These are phyloP conservation scores for Hippopotamus amphibius DNA, from an alignment of 2,113 vertebrate genomes.

Conservation along the genomic window DNA sequence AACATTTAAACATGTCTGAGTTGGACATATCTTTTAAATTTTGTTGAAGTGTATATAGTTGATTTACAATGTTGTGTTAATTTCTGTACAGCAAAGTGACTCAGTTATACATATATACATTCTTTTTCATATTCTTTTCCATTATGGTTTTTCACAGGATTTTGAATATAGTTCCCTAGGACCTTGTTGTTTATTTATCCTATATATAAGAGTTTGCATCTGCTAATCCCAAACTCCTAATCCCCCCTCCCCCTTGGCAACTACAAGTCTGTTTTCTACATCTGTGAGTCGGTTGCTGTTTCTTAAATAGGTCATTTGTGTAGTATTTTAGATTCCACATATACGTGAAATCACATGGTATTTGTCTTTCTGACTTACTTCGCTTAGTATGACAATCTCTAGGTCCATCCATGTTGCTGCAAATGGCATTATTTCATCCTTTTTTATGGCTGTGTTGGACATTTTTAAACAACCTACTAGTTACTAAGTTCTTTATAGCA, in stretches of 20 bases:
- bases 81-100: background rate
- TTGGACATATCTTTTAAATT: background rate
- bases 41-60: background rate
- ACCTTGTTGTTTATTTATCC: background rate
- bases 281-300: background rate
- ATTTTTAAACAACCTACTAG: background rate
- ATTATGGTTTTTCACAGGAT: background rate
- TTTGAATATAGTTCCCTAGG: background rate
- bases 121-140: background rate
- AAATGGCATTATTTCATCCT: background rate
- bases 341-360: background rate
- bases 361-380: background rate
- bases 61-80: background rate
- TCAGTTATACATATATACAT: background rate
- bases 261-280: background rate
- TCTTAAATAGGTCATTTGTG: background rate
- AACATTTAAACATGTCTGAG: background rate
- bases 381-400: background rate
- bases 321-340: background rate
- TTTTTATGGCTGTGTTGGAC: background rate
- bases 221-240: background rate
- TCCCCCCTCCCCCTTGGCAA: background rate
- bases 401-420: background rate
- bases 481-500: slow-evolving; percentile 16
- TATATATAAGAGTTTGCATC: background rate